Evolutionary conservation across 2,888 invertebrate species (phyloP), one percentile per base, ranked within the genome.

Genomic region (Latrodectus elegans): DNA sequence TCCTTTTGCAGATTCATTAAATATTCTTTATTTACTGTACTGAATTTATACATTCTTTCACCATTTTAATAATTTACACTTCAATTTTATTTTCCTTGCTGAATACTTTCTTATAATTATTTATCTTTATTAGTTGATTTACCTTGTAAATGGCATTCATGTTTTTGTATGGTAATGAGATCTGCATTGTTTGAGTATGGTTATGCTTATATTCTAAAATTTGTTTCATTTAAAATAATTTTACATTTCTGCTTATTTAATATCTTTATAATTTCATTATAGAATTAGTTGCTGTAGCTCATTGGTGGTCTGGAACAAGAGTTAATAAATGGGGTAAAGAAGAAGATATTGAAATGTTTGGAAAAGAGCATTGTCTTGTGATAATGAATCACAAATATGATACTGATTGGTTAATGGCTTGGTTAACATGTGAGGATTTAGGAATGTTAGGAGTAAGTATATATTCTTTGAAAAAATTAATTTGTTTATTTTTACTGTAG

Each of bases 351-450:
- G 89, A 91, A 77, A 83, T 89, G 52, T 95, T 95, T 92, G 97
- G 97, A 49, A 95, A 96, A 91, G 98, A 98, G 92, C 97, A 98
- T 93, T 96, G 95, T 12, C 95, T 97, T 91, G 94, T 97, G 75
- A 93, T 98, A 77, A 97, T 98, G 96, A 99, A 99, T 92, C 98
- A 99, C 91, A 95, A 95, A 67, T 98, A 97, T 92, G 98, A 99
- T 94, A 95, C 97, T 90, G 99, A 99, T 92, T 98, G 98, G 98
- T 93, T 99, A 0, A 95, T 96, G 92, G 97, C 97, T 26, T 98
- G 97, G 97, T 95, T 97, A 92, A 94, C 97, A 90, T 95, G 96
- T 91, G 97, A 98, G 90, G 94, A 96, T 90, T 94, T 96, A 90
- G 93, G 94, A 90, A 94, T 97, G 90, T 93, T 98, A 90, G 98